Evolutionary conservation across 2,888 invertebrate species (phyloP).

Genomic region (Amblyjoppa fuscipennis): DNA sequence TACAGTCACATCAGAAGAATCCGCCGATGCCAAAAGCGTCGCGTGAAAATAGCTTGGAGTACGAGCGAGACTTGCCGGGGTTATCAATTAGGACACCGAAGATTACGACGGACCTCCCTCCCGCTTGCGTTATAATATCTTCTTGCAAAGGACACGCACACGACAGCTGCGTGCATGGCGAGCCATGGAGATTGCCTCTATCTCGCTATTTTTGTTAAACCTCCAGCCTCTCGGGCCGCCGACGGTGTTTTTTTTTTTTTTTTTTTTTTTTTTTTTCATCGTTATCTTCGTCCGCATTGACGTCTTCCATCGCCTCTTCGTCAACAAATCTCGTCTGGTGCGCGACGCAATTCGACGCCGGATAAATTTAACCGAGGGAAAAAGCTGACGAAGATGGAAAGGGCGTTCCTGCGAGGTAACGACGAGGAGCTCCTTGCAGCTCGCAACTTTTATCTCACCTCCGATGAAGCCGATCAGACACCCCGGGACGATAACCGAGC

Average conservation of each 20-base stretch:
- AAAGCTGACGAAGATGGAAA: not conserved
- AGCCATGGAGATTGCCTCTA: not conserved
- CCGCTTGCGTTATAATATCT: conserved; percentile 51
- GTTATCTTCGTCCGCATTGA: conserved; percentile 32
- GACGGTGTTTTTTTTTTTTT: conserved; percentile 4
- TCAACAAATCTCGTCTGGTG: not conserved
- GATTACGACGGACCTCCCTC: conserved; percentile 41
- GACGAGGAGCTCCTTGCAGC: not conserved
- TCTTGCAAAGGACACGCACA: not conserved
- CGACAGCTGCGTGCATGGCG: conserved; percentile 13
- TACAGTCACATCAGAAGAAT: not conserved
- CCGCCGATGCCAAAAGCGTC: not conserved
- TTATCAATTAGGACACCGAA: conserved; percentile 57
- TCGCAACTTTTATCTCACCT: not conserved
- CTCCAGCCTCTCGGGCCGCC: not conserved
- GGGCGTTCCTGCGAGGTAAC: not conserved
- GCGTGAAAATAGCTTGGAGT: not conserved
- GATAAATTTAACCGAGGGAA: not conserved
- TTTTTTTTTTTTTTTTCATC: not conserved
- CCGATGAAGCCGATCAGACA: conserved; percentile 19
- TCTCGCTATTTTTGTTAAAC: conserved; percentile 31
- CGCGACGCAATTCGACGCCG: not conserved
- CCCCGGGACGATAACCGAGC: conserved; percentile 24
- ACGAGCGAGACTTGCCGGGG: conserved; percentile 1
- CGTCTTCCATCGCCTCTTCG: conserved; percentile 15